Conservation (phyloP, 2,113 vertebrate genomes). For the Tachysurus fulvidraco region DNA sequence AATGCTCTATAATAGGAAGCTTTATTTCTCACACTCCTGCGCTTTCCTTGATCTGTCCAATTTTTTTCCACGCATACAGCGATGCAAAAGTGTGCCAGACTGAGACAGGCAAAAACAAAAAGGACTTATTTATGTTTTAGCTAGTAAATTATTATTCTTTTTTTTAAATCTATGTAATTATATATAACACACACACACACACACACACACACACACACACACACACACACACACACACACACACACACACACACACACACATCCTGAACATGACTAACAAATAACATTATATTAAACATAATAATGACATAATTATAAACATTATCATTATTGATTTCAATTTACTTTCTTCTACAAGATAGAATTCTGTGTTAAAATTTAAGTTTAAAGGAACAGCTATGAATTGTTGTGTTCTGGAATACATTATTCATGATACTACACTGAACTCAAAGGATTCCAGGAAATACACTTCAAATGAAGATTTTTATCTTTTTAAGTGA, state of each 20-base stretch:
- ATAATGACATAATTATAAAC: too few species aligned
- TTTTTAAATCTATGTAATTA: background rate
- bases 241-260: too few species aligned
- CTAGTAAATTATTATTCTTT: background rate
- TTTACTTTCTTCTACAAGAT: background rate
- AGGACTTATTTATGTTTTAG: background rate
- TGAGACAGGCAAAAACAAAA: background rate
- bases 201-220: too few species aligned
- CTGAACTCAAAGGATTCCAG: background rate
- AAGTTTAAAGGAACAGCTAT: background rate
- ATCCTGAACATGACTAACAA: background rate
- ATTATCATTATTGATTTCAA: background rate
- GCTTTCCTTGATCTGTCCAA: constrained; percentile 5
- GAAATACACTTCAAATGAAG: background rate
- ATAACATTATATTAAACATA: too few species aligned
- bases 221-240: too few species aligned
- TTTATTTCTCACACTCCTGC: constrained; percentile 25
- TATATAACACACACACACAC: too few species aligned
- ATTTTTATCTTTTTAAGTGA: background rate
- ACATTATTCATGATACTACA: background rate
- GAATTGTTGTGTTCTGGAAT: background rate
- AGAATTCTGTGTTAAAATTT: background rate
- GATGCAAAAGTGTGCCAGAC: background rate
- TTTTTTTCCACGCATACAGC: background rate
- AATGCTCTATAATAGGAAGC: constrained; percentile 1